Conservation (phyloP, 1,140 invertebrate genomes). For the Pinna nobilis region DNA sequence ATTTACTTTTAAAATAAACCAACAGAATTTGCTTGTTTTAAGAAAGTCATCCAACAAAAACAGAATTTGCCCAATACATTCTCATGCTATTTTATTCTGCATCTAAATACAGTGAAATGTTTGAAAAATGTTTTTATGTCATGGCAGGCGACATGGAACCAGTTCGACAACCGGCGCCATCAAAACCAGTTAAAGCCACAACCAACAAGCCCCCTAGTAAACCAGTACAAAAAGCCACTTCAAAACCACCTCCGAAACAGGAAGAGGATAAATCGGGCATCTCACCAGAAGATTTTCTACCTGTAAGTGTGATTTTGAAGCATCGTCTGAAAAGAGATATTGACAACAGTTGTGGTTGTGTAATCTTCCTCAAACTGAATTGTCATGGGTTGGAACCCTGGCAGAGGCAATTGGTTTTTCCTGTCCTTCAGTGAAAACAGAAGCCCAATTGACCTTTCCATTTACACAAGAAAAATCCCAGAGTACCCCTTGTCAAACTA, state of each 20-base stretch:
- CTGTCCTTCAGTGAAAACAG: too few species aligned
- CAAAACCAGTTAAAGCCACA: background rate
- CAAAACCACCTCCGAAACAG: slow-evolving; percentile 21
- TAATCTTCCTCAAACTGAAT: too few species aligned
- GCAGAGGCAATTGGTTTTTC: too few species aligned
- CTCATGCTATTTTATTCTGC: background rate
- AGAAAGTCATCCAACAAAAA: slow-evolving; percentile 6
- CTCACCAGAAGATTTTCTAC: slow-evolving; percentile 52
- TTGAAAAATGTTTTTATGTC: background rate
- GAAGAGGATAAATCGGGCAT: slow-evolving; percentile 31
- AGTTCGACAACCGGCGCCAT: slow-evolving; percentile 18
- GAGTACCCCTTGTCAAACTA: too few species aligned
- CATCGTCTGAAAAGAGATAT: background rate
- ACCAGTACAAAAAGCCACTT: background rate
- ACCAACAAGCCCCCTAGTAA: slow-evolving; percentile 3
- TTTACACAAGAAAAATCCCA: too few species aligned
- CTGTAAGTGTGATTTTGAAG: slow-evolving; percentile 35
- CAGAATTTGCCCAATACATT: background rate
- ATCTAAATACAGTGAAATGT: background rate
- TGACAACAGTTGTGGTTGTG: too few species aligned
- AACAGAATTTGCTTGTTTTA: slow-evolving; percentile 4
- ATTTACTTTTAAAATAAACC: background rate
- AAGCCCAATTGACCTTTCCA: too few species aligned
- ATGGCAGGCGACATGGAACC: slow-evolving; percentile 22
- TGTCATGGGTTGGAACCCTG: too few species aligned